Conservation (phyloP, 2,888 invertebrate species). For the Meganola albula region DNA sequence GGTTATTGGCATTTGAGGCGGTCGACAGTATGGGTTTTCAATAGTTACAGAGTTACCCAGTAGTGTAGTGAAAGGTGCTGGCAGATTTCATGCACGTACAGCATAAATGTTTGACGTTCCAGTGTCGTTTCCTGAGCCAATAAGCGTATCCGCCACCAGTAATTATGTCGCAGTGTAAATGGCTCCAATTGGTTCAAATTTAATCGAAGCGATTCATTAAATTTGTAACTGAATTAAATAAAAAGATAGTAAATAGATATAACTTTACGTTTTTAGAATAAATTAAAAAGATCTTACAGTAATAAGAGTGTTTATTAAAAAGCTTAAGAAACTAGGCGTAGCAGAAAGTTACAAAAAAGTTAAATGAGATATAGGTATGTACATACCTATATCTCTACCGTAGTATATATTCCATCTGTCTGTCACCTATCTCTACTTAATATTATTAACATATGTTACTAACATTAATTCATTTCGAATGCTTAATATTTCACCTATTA, state of each 20-base stretch:
- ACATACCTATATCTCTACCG: too few relatives aligned
- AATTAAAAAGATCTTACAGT: too few relatives aligned
- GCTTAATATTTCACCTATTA: constrained; percentile 35
- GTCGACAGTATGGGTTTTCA: constrained; percentile 49
- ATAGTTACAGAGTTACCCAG: constrained; percentile 28
- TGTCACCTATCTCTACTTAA: constrained; percentile 13
- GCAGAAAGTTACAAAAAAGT: too few relatives aligned
- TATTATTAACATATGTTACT: constrained; percentile 18
- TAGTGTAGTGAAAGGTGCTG: constrained; percentile 47
- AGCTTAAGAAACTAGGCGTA: too few relatives aligned
- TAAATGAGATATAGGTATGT: too few relatives aligned
- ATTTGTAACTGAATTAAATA: too few relatives aligned
- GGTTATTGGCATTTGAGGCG: constrained; percentile 45
- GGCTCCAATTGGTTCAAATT: constrained; percentile 5
- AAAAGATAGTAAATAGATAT: too few relatives aligned
- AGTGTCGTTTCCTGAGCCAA: constrained; percentile 11
- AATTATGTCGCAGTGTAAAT: constrained; percentile 15
- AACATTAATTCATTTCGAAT: constrained; percentile 20
- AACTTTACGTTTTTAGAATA: too few relatives aligned
- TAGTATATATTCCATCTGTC: too few relatives aligned
- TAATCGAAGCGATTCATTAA: constrained; percentile 5
- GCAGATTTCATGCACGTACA: constrained; percentile 27
- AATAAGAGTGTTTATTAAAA: too few relatives aligned
- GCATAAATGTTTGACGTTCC: constrained; percentile 21
- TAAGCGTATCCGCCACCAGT: constrained; percentile 11